These are phyloP conservation scores for Drosophila orena DNA, from an alignment of 1,140 invertebrate genomes.

Conservation along the genomic window DNA sequence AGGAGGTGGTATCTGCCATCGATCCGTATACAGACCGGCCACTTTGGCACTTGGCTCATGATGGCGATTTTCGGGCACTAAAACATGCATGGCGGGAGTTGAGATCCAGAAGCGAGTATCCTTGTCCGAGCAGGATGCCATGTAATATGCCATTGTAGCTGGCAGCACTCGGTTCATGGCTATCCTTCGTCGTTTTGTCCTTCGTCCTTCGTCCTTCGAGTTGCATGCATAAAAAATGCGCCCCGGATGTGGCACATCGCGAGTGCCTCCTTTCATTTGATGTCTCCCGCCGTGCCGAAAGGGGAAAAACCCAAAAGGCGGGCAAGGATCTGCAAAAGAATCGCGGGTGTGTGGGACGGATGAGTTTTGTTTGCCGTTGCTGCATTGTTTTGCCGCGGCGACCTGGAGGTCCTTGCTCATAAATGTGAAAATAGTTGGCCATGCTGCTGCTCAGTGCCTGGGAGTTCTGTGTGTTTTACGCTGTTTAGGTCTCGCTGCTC, in stretches of 20 bases:
- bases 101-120: neutral
- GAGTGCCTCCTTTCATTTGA: slow-evolving; percentile 55
- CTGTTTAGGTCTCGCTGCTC: slow-evolving; percentile 7
- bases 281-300: slow-evolving; percentile 59
- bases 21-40: slow-evolving; percentile 16
- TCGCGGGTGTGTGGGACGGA: slow-evolving; percentile 41
- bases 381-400: slow-evolving; percentile 36
- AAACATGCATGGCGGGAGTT: slow-evolving; percentile 63
- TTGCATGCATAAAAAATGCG: slow-evolving; percentile 69
- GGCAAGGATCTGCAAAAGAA: slow-evolving; percentile 35
- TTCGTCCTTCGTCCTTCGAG: slow-evolving; percentile 32
- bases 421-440: slow-evolving; percentile 79
- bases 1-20: neutral
- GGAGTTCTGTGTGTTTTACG: slow-evolving; percentile 21
- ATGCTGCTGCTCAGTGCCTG: slow-evolving; percentile 49
- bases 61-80: slow-evolving; percentile 61
- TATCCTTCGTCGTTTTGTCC: neutral
- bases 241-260: slow-evolving; percentile 64
- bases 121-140: slow-evolving; percentile 53
- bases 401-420: slow-evolving; percentile 59
- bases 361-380: slow-evolving; percentile 59
- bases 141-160: slow-evolving; percentile 69
- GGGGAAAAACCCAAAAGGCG: slow-evolving; percentile 4
- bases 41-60: slow-evolving; percentile 71
- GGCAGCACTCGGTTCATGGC: slow-evolving; percentile 43